Base-by-base conservation (phyloP, 2,797 vertebrate species). In the Meriones psammophilus region DNA sequence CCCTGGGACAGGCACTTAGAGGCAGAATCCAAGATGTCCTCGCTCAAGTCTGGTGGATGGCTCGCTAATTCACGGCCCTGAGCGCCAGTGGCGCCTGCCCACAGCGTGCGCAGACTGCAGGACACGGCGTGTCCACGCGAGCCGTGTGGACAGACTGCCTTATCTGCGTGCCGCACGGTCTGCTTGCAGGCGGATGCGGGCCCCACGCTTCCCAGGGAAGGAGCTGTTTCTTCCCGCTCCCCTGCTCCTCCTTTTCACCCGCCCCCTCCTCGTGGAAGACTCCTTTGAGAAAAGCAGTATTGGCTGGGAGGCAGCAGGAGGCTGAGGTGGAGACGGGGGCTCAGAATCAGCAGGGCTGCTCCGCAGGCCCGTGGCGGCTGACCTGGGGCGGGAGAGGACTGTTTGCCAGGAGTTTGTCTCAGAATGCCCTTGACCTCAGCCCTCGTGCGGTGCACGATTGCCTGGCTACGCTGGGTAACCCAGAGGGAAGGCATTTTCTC, bases 161-260 rank as follows among this genome's bases (percentile, higher is more conserved):
- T 83, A 79, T 77, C 85, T 79, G 2, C 42, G 64, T 86, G 62
- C 83, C 13, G 28, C 91, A 64, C 54, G 26, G 50, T 89, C 88
- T 94, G 93, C 94, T 96, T 96, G 79, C 78, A 73, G 92, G 54
- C 39, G 58, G 36, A 81, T 93, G 81, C 20, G 17, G 20, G 8
- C 50, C 83, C 87, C 78, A 28, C 24, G 42, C 69, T 96, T 95
- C 93, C 74, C 76, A n/a, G 46, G 20, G 68, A 88, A 92, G 87
- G 60, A 18, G 14, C 58, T 56, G 26, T 8, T 92, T 86, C 77
- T 86, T 77, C 2, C 26, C 74, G 62, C 73, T 80, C 83, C 79
- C 84, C 69, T 85, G 89, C 84, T 68, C 12, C 84, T 71, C 56
- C 64, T 96, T 90, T 85, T 68, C 71, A 76, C 20, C 30, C 26